Percentiles rank a stretch among this genome's conserved stretches.
Evolutionary conservation across 2,797 vertebrate genomes (phyloP).

Genomic region (Acanthurus lineatus): DNA sequence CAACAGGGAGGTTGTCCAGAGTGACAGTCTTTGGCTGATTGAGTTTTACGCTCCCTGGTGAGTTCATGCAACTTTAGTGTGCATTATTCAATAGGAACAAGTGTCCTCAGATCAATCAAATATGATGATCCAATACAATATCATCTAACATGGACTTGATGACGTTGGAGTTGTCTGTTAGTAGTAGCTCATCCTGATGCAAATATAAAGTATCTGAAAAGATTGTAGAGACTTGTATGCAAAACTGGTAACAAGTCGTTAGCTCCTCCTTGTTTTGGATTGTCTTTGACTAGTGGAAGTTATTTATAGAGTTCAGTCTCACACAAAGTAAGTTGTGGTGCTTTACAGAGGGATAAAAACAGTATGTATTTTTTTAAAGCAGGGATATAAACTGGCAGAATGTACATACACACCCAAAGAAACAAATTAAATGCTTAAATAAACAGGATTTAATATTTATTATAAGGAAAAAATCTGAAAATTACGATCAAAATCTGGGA

Average conservation of each 20-base stretch:
- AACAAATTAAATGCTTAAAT: not conserved
- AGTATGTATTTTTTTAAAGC: not conserved
- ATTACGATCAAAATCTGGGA: not conserved
- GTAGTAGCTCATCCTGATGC: no score
- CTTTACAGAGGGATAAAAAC: not conserved
- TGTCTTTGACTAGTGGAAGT: not conserved
- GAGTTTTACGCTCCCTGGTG: slow-evolving; percentile 99
- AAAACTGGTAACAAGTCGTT: slow-evolving; percentile 10
- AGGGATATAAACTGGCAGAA: not conserved
- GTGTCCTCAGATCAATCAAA: slow-evolving; percentile 1
- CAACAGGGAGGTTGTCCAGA: slow-evolving; percentile 95
- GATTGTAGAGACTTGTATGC: not conserved
- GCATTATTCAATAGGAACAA: slow-evolving; percentile 2
- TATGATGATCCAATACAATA: not conserved
- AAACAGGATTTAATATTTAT: not conserved
- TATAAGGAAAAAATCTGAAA: not conserved
- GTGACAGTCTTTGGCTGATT: slow-evolving; percentile 94
- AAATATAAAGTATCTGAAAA: not conserved
- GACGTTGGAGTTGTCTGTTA: not conserved
- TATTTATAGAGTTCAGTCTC: not conserved
- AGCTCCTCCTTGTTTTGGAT: not conserved
- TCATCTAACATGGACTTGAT: not conserved
- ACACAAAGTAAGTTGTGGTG: not conserved
- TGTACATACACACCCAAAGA: not conserved
- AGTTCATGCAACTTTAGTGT: slow-evolving; percentile 68